Evolutionary conservation across 2,113 vertebrate species (phyloP).

Genomic region (Galemys pyrenaicus): DNA sequence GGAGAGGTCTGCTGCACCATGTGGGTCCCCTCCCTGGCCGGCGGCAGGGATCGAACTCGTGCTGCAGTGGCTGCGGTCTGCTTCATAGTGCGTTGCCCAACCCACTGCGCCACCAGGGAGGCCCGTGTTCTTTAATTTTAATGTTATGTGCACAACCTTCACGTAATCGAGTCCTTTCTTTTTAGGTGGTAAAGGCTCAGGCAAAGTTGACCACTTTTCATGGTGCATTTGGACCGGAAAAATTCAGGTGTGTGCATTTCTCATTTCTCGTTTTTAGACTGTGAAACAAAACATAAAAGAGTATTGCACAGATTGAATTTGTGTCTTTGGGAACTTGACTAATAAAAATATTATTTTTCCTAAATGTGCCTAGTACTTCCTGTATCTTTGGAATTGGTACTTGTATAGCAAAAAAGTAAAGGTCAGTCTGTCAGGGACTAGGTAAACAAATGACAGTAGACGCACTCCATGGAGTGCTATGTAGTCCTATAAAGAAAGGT

Average conservation of each 20-base stretch:
- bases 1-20: no score
- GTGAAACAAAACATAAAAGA: not conserved
- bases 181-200: conserved; percentile 91
- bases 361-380: not conserved
- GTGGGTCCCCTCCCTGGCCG: no score
- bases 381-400: not conserved
- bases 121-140: not conserved
- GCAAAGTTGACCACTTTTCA: conserved; percentile 94
- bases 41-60: no score
- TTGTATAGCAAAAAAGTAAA: not conserved
- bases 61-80: no score
- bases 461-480: not conserved
- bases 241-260: conserved; percentile 90
- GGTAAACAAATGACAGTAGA: not conserved
- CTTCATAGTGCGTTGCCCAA: no score
- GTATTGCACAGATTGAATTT: not conserved
- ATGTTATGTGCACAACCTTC: not conserved
- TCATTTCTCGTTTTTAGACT: not conserved
- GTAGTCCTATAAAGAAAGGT: not conserved
- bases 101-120: no score
- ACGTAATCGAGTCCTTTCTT: not conserved
- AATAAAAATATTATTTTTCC: not conserved
- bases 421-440: not conserved
- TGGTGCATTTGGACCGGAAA: conserved; percentile 90
- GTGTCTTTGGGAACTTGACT: not conserved